Base-by-base conservation (phyloP, 2,888 invertebrate genomes). In the Automeris io region DNA sequence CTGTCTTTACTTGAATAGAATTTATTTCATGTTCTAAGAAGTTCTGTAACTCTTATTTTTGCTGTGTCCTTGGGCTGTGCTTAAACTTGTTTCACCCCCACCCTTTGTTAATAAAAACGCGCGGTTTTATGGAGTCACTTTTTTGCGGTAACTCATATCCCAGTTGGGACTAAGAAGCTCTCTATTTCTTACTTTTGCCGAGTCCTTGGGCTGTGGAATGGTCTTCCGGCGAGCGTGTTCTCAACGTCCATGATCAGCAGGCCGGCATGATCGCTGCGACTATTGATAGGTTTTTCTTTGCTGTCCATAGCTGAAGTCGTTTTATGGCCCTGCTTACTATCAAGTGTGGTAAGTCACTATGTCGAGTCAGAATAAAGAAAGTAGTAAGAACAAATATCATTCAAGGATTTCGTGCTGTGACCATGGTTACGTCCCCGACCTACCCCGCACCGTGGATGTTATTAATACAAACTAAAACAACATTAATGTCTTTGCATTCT, bases 391-490 rank as follows among this genome's bases (percentile, higher is more conserved):
- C 16, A n/a, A 18, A n/a, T 33, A 23, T 24, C 32, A 38, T 33
- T 18, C 12, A 21, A 4, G 13, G 19, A 25, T 21, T 33, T 48
- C 74, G 72, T 74, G 74, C 68, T 63, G 72, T 76, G 50, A 33
- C 60, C 65, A 70, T 70, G 51, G 52, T 45, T 55, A 76, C 73
- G 42, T 49, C 57, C 61, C 58, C 56, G 69, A 72, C 71, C 74
- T 75, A 70, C 70, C 71, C 69, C 56, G 73, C 64, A 46, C 51
- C 45, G 59, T 57, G 57, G 69, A 68, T 71, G 62, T 63, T 67
- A 72, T 70, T 70, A 74, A 69, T 54, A 67, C 53, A 21, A 18
- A 39, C 23, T 35, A 11, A 11, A 18, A 13, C 19, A 18, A 1
- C 13, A 19, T 12, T 19, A 13, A 16, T 36, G 19, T 9, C n/a